Percentiles rank a stretch among this genome's conserved stretches.
Evolutionary conservation across 2,888 invertebrate species (phyloP).

Genomic region (Parnassius smintheus): DNA sequence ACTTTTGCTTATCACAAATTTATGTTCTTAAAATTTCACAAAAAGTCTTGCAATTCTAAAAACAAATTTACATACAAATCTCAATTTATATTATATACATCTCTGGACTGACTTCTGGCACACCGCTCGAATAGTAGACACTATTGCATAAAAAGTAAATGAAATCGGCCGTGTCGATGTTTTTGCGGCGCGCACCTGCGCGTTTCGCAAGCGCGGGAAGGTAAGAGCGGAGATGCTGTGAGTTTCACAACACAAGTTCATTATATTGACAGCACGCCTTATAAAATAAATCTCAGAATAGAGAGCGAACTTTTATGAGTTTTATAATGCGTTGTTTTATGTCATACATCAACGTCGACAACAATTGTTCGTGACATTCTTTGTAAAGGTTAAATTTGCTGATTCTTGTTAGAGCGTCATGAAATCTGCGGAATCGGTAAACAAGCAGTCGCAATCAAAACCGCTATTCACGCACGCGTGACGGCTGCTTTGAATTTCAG

Average conservation of each 20-base stretch:
- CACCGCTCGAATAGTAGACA: constrained; percentile 45
- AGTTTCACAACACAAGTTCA: constrained; percentile 62
- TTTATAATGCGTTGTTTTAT: too few species aligned
- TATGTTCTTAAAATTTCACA: too few species aligned
- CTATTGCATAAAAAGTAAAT: constrained; percentile 77
- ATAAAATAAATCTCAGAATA: constrained; percentile 45
- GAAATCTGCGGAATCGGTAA: constrained; percentile 47
- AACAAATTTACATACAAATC: constrained; percentile 3
- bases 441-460: constrained; percentile 57
- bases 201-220: constrained; percentile 78
- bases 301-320: background rate
- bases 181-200: constrained; percentile 82
- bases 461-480: constrained; percentile 75
- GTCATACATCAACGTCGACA: background rate
- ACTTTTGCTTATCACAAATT: too few species aligned
- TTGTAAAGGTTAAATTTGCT: constrained; percentile 21
- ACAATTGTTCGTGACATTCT: background rate
- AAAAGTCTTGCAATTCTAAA: background rate
- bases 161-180: constrained; percentile 71
- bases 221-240: constrained; percentile 78
- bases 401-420: constrained; percentile 25
- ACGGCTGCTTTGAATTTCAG: constrained; percentile 81
- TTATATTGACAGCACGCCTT: too few species aligned
- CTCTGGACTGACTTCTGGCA: constrained; percentile 22
- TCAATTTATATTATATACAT: constrained; percentile 9